Base-by-base conservation (phyloP, 2,888 invertebrate genomes). In the Athrips mouffetella region DNA sequence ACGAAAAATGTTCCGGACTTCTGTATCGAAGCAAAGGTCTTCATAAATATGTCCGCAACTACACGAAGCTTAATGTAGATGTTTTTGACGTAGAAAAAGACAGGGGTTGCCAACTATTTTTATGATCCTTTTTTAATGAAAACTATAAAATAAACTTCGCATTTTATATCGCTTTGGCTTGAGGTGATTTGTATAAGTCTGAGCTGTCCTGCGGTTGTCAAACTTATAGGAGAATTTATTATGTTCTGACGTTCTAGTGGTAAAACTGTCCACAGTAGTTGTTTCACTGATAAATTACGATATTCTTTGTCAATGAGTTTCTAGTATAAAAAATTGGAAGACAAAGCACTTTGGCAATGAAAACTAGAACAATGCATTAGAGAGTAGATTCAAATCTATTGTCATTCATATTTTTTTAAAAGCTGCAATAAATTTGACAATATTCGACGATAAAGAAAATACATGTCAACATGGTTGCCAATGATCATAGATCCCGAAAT, bases 21-120 rank as follows among this genome's bases (percentile, higher is more conserved):
- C 37, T 37, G 21, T 37, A 37, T 37, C 37, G 21, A 47, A 45
- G 46, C 53, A 56, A 53, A 54, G 54, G 57, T 54, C 52, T 39
- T 40, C 45, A 53, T 62, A 59, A 59, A 62, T 50, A 57, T 46
- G 46, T 60, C 58, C 21, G 15, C 56, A 33, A 44, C n/a, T 8
- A 11, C 45, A 44, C 55, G 51, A 54, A 47, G 47, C 49, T 42
- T 21, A 42, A 46, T 42, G 33, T 48, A 41, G 41, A 37, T 7
- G 37, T 48, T 39, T 49, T 53, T 54, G 51, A 53, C 48, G 48
- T 48, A 46, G 25, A 42, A 30, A 21, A 11, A 53, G 51, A 50
- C 48, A 54, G 60, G 53, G 53, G 61, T 54, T 79, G 80, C 82
- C 81, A 80, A 79, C 64, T 70, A 79, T 76, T 80, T 81, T 80